These are phyloP conservation scores for Parasteatoda lunata DNA, from an alignment of 2,888 invertebrate genomes.

Conservation along the genomic window DNA sequence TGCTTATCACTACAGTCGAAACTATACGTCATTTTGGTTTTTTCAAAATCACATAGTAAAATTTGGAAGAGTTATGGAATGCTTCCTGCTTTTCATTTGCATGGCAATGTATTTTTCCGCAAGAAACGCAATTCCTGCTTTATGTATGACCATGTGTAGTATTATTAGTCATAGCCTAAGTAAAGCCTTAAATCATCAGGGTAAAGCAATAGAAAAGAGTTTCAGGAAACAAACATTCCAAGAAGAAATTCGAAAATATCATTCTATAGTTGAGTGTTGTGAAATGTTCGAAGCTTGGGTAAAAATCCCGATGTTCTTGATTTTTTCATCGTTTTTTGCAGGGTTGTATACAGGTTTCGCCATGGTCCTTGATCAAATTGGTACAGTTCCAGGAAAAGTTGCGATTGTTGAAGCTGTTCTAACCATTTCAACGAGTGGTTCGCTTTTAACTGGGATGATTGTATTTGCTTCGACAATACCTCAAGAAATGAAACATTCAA, in stretches of 20 bases:
- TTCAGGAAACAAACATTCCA: too few species aligned
- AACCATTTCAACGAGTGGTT: background rate
- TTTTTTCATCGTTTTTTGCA: background rate
- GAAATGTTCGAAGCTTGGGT: background rate
- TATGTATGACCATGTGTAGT: too few species aligned
- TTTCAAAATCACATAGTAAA: too few species aligned
- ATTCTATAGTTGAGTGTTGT: slow-evolving; percentile 6
- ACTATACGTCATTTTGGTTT: too few species aligned
- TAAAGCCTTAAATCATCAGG: too few species aligned
- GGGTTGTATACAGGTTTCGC: background rate
- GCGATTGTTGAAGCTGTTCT: background rate
- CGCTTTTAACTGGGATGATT: background rate
- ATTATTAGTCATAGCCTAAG: too few species aligned
- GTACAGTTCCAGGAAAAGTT: background rate
- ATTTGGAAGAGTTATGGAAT: too few species aligned
- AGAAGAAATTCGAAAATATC: background rate
- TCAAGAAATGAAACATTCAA: background rate
- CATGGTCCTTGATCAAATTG: background rate
- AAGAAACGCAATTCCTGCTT: too few species aligned
- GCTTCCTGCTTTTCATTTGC: too few species aligned
- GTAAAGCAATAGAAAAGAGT: too few species aligned
- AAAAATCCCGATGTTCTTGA: background rate
- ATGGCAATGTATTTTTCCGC: too few species aligned
- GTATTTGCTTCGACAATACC: background rate
- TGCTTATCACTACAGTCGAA: too few species aligned